Evolutionary conservation across 2,113 vertebrate genomes (phyloP), one percentile per base, ranked within the genome.

Genomic region (Turdus rufiventris): DNA sequence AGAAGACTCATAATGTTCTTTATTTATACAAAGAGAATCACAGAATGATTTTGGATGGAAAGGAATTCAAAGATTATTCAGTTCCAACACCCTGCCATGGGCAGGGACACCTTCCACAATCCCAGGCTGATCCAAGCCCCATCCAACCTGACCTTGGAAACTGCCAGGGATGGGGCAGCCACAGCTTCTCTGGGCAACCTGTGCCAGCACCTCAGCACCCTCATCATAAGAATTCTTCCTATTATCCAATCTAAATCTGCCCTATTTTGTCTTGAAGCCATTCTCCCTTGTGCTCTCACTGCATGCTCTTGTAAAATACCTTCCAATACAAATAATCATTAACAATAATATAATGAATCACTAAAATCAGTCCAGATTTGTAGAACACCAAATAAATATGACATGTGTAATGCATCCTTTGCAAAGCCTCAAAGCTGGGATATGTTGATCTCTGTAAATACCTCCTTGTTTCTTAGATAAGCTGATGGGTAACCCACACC

Each of bases 91-190:
- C 9, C 47, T 51, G 43, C 15, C 14, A 23, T 6, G 20, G 20
- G 0, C 25, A 54, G 14, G n/a, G 20, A 34, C n/a, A 31, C 0
- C 5, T 61, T 47, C 17, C 61, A 26, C 14, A 16, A 3, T 3
- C 12, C 17, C 40, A 61, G 20, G 25, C 1, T 40, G 17, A 9
- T 61, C 47, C 24, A 40, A 61, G 9, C 7, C 19, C 12, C 0
- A 0, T 31, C n/a, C 47, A 75, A 0, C 14, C 47, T 33, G 20
- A 14, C 20, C 29, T 5, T 31, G 54, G 0, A 9, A 8, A 40
- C 2, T 61, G 26, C 20, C 29, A 82, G 29, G 29, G 47, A 23
- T 34, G 29, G 29, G 12, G 6, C 29, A 68, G 3, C 11, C 29
- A 54, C n/a, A 82, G 19, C 11, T 75, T 18, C 29, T 61, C 40